Evolutionary conservation across 2,888 invertebrate species (phyloP), one percentile per base, ranked within the genome.

Genomic region (Ernsta delagoae): DNA sequence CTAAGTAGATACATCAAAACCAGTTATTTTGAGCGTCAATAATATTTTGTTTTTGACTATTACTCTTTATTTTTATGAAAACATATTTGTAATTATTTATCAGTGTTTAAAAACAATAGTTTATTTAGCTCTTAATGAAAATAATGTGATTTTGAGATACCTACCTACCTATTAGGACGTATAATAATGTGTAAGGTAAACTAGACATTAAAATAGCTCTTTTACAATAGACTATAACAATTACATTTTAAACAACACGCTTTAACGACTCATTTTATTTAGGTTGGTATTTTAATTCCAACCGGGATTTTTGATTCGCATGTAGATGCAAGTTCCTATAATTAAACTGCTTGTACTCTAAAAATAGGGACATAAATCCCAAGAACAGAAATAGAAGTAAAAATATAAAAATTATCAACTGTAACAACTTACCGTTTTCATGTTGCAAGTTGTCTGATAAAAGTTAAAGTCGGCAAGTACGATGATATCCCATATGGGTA

Each of bases 401-500:
- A n/a, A 34, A 36, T 36, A 36, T 5, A 7, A 11, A 12, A n/a
- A 36, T 34, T 0, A 0, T 12, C 8, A 45, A 1, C 36, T 36
- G 2, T 12, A 12, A 57, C 45, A 69, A 88, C 89, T 89, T 75
- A 90, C 89, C 89, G 88, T 87, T 75, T 79, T 80, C 73, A 80
- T 81, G 75, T 70, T 80, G 70, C 54, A 63, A 70, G 67, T 71
- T 50, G 77, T 36, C 65, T 70, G 76, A 74, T 77, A 71, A 60
- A 74, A 66, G 70, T 81, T 74, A 75, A 72, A 74, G 73, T 75
- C 73, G 71, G 76, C 77, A 75, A 75, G 72, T 71, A 73, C 75
- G 70, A 64, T 69, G 71, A 80, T 86, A 83, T 90, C 87, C 90
- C 88, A 87, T 89, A 87, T 86, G 83, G 79, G 69, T 63, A 48